A percentile compares a stretch with the other conserved stretches of the same genome.
phyloP scores from a whole-genome alignment of 2,888 invertebrate species.

The Caradrina clavipalpis region DNA sequence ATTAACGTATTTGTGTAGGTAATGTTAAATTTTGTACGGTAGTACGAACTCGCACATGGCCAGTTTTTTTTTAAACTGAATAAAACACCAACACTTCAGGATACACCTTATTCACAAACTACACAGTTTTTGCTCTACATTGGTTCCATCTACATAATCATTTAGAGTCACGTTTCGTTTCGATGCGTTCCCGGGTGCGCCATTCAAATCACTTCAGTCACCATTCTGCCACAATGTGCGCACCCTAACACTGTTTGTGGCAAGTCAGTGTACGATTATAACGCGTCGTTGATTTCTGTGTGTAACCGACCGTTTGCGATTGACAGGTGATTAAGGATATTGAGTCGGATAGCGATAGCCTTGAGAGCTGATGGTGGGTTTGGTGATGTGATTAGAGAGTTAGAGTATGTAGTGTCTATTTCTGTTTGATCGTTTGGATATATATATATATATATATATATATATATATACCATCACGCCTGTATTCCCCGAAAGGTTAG shows the following conservation, averaged over 20 bases:
- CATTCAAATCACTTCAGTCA: conserved; percentile 41
- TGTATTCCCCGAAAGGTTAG: too few species aligned
- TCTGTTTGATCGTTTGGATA: too few species aligned
- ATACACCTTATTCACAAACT: conserved; percentile 9
- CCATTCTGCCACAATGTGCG: conserved; percentile 28
- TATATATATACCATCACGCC: too few species aligned
- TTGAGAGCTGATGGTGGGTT: conserved; percentile 2
- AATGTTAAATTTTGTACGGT: too few species aligned
- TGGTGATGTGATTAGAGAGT: conserved; percentile 5
- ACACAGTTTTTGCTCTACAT: conserved; percentile 21
- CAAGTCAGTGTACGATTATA: conserved; percentile 43
- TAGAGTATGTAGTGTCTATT: background rate
- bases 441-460: too few species aligned
- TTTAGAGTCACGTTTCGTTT: conserved; percentile 20
- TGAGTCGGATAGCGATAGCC: conserved; percentile 31
- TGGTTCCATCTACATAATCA: conserved; percentile 19
- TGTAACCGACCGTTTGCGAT: conserved; percentile 49
- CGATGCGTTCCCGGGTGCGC: conserved; percentile 16
- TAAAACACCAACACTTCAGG: background rate
- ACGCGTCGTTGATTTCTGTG: conserved; percentile 53
- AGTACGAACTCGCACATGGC: too few species aligned
- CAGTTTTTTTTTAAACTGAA: too few species aligned
- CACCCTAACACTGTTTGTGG: conserved; percentile 40
- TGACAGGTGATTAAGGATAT: conserved; percentile 56
- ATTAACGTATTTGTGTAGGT: too few species aligned